A percentile compares a stretch with the other conserved stretches of the same genome.
Conservation (phyloP, 2,888 invertebrate species). For the Aphidoletes aphidimyza region DNA sequence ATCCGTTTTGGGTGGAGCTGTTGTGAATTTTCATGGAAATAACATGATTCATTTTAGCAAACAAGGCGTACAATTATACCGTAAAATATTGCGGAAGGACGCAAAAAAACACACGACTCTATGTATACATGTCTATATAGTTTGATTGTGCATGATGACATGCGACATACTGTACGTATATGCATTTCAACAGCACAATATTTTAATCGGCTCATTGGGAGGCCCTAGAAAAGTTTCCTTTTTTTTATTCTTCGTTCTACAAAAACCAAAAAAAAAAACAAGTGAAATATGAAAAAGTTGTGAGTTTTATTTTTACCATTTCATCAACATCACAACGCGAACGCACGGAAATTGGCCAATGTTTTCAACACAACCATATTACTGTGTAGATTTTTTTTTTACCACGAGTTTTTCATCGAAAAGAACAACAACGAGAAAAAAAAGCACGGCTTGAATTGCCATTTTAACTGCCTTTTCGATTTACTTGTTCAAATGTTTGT, state of each 20-base stretch:
- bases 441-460: not conserved
- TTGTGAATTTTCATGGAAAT: not conserved
- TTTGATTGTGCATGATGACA: constrained; percentile 6
- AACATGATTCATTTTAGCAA: not conserved
- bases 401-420: too few relatives aligned
- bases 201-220: not conserved
- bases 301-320: not conserved
- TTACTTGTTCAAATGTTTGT: not conserved
- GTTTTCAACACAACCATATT: too few relatives aligned
- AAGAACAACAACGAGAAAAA: too few relatives aligned
- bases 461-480: not conserved
- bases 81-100: not conserved
- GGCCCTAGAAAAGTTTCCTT: not conserved
- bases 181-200: not conserved
- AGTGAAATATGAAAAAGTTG: not conserved
- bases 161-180: too few relatives aligned
- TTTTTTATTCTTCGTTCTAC: too few relatives aligned
- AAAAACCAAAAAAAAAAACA: not conserved
- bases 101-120: not conserved
- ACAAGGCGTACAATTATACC: not conserved
- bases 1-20: not conserved
- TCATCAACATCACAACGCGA: not conserved
- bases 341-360: constrained; percentile 14
- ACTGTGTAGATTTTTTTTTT: too few relatives aligned
- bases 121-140: not conserved